Evolutionary conservation across 2,113 vertebrate species (phyloP).

Genomic region (Elaphurus davidianus): DNA sequence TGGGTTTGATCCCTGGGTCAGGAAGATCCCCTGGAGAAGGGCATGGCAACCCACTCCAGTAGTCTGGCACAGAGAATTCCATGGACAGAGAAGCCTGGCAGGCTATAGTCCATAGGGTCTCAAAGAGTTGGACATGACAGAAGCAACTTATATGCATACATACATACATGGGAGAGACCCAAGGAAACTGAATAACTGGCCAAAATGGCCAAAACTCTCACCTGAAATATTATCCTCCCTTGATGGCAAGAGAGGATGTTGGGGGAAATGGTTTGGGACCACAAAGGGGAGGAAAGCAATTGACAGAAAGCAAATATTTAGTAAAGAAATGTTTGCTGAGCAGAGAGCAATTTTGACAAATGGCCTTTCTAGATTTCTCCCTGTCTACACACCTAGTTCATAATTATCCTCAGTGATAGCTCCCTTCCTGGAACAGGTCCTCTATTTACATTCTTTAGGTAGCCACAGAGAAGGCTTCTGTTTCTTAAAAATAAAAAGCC

Average conservation of each 20-base stretch:
- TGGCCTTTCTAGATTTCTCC: background rate
- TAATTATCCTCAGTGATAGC: background rate
- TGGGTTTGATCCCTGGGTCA: background rate
- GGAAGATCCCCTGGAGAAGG: background rate
- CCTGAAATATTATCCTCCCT: background rate
- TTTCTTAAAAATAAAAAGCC: background rate
- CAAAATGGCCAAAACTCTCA: background rate
- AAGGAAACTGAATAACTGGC: background rate
- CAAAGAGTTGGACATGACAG: background rate
- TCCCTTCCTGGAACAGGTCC: background rate
- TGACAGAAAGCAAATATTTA: background rate
- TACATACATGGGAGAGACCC: background rate
- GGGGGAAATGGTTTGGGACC: background rate
- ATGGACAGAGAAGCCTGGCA: rapidly evolving
- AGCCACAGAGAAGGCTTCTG: background rate
- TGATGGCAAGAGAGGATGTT: background rate
- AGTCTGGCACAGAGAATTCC: background rate
- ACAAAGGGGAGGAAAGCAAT: background rate
- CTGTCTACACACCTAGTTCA: background rate
- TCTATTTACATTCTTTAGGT: background rate
- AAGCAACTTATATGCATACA: background rate
- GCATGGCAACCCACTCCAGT: background rate
- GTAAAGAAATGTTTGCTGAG: background rate
- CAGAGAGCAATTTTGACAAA: background rate
- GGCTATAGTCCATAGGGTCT: background rate